Conservation (phyloP, 2,888 invertebrate genomes). For the Graphium colonna region DNA sequence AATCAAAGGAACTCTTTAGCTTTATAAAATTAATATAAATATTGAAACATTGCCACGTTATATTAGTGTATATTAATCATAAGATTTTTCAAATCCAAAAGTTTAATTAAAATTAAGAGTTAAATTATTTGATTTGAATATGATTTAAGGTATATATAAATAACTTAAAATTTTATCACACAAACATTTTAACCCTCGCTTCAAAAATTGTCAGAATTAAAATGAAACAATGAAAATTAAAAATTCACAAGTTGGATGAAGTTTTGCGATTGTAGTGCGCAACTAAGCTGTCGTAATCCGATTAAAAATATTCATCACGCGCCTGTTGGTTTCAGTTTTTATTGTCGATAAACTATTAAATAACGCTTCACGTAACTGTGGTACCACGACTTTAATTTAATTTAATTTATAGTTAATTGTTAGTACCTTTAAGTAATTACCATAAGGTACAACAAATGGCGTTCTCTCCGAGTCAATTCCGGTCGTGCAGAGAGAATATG, state of each 20-base stretch:
- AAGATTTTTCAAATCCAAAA: neutral
- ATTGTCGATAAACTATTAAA: conserved; percentile 15
- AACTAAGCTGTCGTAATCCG: neutral
- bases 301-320: conserved; percentile 3
- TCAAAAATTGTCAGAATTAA: too few species aligned
- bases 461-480: too few species aligned
- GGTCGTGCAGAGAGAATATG: too few species aligned
- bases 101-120: neutral
- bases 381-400: too few species aligned
- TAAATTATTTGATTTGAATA: neutral
- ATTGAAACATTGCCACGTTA: too few species aligned
- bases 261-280: neutral
- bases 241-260: conserved; percentile 6
- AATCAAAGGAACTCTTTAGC: too few species aligned
- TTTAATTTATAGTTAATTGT: too few species aligned
- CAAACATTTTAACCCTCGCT: too few species aligned
- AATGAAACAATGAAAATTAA: conserved; percentile 2
- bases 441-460: too few species aligned
- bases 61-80: neutral
- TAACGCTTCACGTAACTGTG: neutral
- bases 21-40: too few species aligned
- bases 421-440: too few species aligned
- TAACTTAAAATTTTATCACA: too few species aligned
- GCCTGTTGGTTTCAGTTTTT: neutral
- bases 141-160: neutral